These are phyloP conservation scores for Anarrhichthys ocellatus DNA, from an alignment of 2,113 vertebrate genomes.

Conservation along the genomic window DNA sequence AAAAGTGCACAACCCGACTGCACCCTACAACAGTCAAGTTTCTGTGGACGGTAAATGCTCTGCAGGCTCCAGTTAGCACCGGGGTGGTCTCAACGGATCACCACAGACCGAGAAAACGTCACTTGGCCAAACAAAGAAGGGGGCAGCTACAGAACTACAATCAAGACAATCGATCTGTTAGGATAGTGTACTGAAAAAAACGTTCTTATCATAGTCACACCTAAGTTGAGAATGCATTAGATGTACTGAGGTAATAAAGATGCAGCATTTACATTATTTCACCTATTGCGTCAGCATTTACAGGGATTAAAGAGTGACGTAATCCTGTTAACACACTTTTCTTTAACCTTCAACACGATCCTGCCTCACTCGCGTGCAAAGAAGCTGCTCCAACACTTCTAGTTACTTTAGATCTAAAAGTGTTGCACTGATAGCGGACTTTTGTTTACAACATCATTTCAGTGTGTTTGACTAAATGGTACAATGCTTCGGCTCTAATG, in stretches of 20 bases:
- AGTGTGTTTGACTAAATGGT: slow-evolving; percentile 15
- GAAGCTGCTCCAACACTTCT: not conserved
- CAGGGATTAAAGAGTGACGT: slow-evolving; percentile 10
- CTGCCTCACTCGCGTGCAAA: not conserved
- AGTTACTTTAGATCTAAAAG: not conserved
- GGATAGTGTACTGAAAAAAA: not conserved
- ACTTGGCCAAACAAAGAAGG: slow-evolving; percentile 15
- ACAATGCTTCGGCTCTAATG: not conserved
- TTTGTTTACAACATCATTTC: not conserved
- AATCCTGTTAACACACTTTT: slow-evolving; percentile 26
- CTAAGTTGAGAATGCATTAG: not conserved
- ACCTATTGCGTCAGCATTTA: slow-evolving; percentile 20
- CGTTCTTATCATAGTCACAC: not conserved
- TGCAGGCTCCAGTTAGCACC: slow-evolving; percentile 71
- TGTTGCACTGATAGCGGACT: not conserved
- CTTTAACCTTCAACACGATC: slow-evolving; percentile 4
- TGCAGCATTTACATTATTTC: slow-evolving; percentile 10
- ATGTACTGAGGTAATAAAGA: not conserved
- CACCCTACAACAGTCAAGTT: slow-evolving; percentile 65
- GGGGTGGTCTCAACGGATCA: slow-evolving; percentile 78
- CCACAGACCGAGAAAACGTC: slow-evolving; percentile 58
- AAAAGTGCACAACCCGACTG: slow-evolving; percentile 79
- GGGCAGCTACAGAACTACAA: slow-evolving; percentile 6
- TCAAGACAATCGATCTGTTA: not conserved
- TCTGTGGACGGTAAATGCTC: slow-evolving; percentile 71